phyloP scores from a whole-genome alignment of 2,888 invertebrate genomes.

The Emmelina monodactyla region DNA sequence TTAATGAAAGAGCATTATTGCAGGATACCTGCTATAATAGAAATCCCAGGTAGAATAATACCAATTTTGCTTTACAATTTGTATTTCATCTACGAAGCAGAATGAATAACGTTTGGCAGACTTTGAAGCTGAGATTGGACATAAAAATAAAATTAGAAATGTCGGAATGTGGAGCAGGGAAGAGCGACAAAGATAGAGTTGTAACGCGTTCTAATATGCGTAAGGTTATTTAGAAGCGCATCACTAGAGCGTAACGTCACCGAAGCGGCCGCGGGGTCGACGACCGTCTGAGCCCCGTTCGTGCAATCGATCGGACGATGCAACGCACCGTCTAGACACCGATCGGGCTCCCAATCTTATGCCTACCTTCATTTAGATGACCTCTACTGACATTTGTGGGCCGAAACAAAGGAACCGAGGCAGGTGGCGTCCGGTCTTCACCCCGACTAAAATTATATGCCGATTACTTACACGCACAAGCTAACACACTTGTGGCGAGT shows the following conservation, averaged over 20 bases:
- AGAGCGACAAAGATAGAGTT: neutral
- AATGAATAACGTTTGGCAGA: no score
- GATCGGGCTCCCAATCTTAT: constrained; percentile 51
- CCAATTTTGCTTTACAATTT: no score
- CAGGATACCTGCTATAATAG: constrained; percentile 10
- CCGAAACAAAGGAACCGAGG: constrained; percentile 60
- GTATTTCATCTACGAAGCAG: neutral
- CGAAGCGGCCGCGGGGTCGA: constrained; percentile 63
- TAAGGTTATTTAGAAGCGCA: constrained; percentile 54
- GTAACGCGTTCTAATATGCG: constrained; percentile 13
- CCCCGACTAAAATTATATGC: constrained; percentile 51
- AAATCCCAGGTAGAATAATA: constrained; percentile 7
- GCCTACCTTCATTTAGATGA: constrained; percentile 63
- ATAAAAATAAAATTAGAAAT: no score
- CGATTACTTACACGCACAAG: constrained; percentile 30
- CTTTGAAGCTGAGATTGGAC: no score
- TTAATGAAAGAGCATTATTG: constrained; percentile 21
- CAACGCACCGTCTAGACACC: constrained; percentile 60
- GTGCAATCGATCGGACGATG: constrained; percentile 63
- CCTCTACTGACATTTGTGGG: constrained; percentile 60
- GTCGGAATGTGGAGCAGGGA: neutral
- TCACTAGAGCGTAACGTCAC: constrained; percentile 63
- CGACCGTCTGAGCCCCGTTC: constrained; percentile 59
- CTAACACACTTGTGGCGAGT: constrained; percentile 22
- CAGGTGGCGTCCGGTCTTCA: constrained; percentile 51